phyloP scores from a whole-genome alignment of 1,140 invertebrate species.

The Eumeta japonica region DNA sequence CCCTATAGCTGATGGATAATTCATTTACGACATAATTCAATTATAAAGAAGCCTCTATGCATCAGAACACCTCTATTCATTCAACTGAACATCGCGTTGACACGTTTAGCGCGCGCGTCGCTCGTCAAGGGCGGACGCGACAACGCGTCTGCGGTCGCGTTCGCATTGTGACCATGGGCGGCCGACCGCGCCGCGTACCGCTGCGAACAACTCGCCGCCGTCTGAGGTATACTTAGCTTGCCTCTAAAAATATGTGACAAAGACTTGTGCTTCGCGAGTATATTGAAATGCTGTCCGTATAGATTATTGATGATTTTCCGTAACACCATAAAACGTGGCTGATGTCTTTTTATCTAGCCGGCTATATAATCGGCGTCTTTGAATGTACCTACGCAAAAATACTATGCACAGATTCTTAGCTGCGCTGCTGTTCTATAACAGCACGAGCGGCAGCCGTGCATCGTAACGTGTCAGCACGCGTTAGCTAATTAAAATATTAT shows the following conservation, averaged over 20 bases:
- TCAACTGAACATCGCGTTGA: background rate
- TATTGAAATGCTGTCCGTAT: no score
- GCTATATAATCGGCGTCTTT: slow-evolving; percentile 48
- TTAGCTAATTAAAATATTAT: background rate
- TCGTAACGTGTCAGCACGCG: slow-evolving; percentile 33
- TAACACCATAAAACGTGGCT: slow-evolving; percentile 39
- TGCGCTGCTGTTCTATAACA: slow-evolving; percentile 52
- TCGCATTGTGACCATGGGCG: background rate
- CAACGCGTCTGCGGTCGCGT: slow-evolving; percentile 2
- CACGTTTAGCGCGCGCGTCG: background rate
- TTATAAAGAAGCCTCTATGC: no score
- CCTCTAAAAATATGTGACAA: no score
- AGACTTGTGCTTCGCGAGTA: no score
- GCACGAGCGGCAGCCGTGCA: slow-evolving; percentile 21
- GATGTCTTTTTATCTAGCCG: slow-evolving; percentile 55
- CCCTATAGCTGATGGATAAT: background rate
- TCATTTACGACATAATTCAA: no score
- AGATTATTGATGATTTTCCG: slow-evolving; percentile 54
- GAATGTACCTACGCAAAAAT: slow-evolving; percentile 36
- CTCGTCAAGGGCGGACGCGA: no score
- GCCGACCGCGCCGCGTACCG: no score
- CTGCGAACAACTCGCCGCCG: background rate
- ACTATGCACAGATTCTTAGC: slow-evolving; percentile 39
- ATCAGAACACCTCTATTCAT: no score
- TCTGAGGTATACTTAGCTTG: no score